A percentile compares a stretch with the other conserved stretches of the same genome.
Evolutionary conservation across 2,797 vertebrate species (phyloP).

Genomic region (Acipenser ruthenus): DNA sequence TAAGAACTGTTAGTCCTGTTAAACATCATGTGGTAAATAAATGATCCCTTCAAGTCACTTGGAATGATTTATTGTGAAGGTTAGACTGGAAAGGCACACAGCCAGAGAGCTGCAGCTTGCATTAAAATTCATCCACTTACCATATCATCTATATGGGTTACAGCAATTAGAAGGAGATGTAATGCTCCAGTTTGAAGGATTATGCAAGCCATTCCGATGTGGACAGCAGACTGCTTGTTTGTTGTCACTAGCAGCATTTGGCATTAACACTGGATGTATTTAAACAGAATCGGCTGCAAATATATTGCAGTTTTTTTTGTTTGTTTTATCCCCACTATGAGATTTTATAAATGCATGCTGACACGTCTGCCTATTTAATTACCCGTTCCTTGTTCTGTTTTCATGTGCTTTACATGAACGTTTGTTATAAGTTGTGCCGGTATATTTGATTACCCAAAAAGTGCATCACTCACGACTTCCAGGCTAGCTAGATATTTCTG

Average conservation of each 20-base stretch:
- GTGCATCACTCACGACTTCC: not conserved
- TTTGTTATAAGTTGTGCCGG: too few relatives aligned
- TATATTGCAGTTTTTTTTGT: too few relatives aligned
- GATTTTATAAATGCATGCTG: too few relatives aligned
- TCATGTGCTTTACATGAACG: too few relatives aligned
- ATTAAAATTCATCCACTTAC: slow-evolving; percentile 11
- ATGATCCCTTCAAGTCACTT: slow-evolving; percentile 1
- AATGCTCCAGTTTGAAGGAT: not conserved
- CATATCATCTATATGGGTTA: slow-evolving; percentile 1
- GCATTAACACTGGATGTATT: too few relatives aligned
- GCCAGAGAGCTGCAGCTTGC: not conserved
- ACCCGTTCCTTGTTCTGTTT: too few relatives aligned
- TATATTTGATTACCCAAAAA: too few relatives aligned
- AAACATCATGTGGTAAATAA: slow-evolving; percentile 1
- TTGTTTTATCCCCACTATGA: too few relatives aligned
- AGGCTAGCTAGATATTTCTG: not conserved
- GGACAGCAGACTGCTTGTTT: not conserved
- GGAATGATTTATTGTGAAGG: slow-evolving; percentile 8
- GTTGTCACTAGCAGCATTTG: too few relatives aligned
- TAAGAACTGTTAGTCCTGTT: slow-evolving; percentile 8
- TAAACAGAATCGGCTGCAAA: too few relatives aligned
- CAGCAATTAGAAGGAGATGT: slow-evolving; percentile 1
- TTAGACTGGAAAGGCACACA: not conserved
- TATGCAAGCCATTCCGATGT: not conserved
- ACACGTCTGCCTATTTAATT: too few relatives aligned